Evolutionary conservation across 1,140 invertebrate genomes (phyloP).

Genomic region (Cyphomyrmex costatus): DNA sequence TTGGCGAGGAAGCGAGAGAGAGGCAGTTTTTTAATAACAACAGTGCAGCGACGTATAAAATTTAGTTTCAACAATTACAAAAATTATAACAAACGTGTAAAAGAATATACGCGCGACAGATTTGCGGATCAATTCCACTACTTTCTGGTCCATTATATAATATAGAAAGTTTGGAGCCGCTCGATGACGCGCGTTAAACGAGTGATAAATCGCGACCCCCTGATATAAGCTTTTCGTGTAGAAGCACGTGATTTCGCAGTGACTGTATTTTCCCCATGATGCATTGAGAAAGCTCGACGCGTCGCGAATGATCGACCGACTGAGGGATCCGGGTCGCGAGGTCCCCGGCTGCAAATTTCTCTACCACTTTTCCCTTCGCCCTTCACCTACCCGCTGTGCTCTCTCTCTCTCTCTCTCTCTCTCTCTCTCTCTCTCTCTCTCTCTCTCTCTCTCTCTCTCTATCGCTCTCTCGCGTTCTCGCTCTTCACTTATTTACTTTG

Average conservation of each 20-base stretch:
- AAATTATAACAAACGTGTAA: neutral
- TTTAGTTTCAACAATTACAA: neutral
- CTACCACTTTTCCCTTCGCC: neutral
- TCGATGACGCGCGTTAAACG: conserved; percentile 57
- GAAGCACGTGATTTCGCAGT: conserved; percentile 62
- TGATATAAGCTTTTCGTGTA: conserved; percentile 68
- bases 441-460: neutral
- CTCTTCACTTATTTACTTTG: conserved; percentile 53
- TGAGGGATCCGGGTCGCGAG: conserved; percentile 43
- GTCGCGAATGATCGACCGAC: conserved; percentile 69
- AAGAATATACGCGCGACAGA: neutral
- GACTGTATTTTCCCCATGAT: conserved; percentile 67
- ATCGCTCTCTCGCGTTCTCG: neutral
- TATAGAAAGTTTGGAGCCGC: neutral
- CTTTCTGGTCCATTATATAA: neutral
- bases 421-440: conserved; percentile 3
- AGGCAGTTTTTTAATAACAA: too few relatives aligned
- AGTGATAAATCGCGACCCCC: conserved; percentile 67
- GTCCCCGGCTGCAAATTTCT: conserved; percentile 53
- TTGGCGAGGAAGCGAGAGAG: too few relatives aligned
- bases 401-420: conserved; percentile 2
- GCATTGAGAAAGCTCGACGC: conserved; percentile 67
- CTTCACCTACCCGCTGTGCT: neutral
- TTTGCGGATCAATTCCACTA: neutral
- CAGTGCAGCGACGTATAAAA: too few relatives aligned